Evolutionary conservation across 2,888 invertebrate genomes (phyloP).

Genomic region (Drosophila robusta): DNA sequence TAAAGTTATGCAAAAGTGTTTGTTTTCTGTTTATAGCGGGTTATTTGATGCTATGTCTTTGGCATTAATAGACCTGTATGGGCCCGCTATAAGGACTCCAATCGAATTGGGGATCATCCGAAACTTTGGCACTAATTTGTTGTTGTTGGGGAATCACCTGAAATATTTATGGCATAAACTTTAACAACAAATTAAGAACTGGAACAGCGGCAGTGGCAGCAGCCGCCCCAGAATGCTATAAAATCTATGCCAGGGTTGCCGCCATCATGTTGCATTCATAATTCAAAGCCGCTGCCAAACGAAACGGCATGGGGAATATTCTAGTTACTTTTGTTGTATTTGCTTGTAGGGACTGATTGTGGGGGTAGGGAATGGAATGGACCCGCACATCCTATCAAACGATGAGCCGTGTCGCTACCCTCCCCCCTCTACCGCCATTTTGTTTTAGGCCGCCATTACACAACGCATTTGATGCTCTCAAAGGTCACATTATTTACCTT

Average conservation of each 20-base stretch:
- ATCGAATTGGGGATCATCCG: constrained; percentile 33
- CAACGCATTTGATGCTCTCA: constrained; percentile 80
- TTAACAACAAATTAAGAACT: constrained; percentile 56
- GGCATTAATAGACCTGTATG: constrained; percentile 18
- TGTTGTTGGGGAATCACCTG: constrained; percentile 44
- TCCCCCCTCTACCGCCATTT: constrained; percentile 37
- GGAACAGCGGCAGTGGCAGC: constrained; percentile 10
- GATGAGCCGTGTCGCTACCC: constrained; percentile 22
- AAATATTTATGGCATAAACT: constrained; percentile 53
- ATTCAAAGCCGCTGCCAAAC: constrained; percentile 50
- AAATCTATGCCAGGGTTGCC: constrained; percentile 66
- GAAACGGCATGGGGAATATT: constrained; percentile 21
- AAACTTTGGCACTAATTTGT: constrained; percentile 58
- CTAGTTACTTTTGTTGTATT: constrained; percentile 32
- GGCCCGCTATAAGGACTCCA: not conserved
- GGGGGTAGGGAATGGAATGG: not conserved
- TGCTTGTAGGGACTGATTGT: not conserved
- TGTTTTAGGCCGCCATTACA: constrained; percentile 70
- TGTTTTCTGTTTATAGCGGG: constrained; percentile 1
- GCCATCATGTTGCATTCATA: constrained; percentile 64
- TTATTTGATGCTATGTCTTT: constrained; percentile 21
- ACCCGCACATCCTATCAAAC: constrained; percentile 55
- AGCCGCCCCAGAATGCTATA: constrained; percentile 41
- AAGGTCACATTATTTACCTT: constrained; percentile 81
- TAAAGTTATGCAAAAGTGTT: constrained; percentile 64